Percentiles rank a stretch among this genome's conserved stretches.
Evolutionary conservation across 2,888 invertebrate genomes (phyloP).

Genomic region (Oxycera nigricornis): DNA sequence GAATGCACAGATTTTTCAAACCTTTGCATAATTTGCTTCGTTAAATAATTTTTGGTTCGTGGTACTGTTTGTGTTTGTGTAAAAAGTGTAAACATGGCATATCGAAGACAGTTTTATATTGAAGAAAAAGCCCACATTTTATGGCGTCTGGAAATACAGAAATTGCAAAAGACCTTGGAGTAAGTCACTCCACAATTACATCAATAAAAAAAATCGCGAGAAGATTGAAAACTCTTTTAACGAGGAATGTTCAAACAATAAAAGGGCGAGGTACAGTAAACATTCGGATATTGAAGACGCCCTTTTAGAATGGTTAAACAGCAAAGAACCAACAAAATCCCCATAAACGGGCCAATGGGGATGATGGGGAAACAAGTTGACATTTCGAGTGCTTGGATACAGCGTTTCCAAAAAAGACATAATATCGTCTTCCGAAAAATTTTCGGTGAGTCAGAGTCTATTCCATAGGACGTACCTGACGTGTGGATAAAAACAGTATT

Average conservation of each 20-base stretch:
- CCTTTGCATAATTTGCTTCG: too few species aligned
- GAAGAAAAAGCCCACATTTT: not conserved
- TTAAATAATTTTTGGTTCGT: too few species aligned
- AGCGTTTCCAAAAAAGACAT: not conserved
- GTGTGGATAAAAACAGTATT: not conserved
- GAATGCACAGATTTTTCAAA: too few species aligned
- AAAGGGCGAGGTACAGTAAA: not conserved
- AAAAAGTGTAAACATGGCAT: not conserved
- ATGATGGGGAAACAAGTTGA: not conserved
- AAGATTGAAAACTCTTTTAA: not conserved
- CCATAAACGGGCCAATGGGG: not conserved
- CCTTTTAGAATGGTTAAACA: not conserved
- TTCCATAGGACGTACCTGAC: not conserved
- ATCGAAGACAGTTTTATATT: not conserved
- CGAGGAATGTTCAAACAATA: not conserved
- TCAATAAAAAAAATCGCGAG: not conserved
- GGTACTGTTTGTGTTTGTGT: too few species aligned
- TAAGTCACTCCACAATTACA: not conserved
- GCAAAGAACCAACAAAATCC: not conserved
- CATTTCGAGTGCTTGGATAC: slow-evolving; percentile 7
- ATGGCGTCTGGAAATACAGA: not conserved
- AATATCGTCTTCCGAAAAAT: not conserved
- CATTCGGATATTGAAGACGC: slow-evolving; percentile 5
- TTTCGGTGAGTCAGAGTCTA: not conserved
- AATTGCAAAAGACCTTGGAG: not conserved